Evolutionary conservation across 2,888 invertebrate species (phyloP).

Genomic region (Synergus gifuensis): DNA sequence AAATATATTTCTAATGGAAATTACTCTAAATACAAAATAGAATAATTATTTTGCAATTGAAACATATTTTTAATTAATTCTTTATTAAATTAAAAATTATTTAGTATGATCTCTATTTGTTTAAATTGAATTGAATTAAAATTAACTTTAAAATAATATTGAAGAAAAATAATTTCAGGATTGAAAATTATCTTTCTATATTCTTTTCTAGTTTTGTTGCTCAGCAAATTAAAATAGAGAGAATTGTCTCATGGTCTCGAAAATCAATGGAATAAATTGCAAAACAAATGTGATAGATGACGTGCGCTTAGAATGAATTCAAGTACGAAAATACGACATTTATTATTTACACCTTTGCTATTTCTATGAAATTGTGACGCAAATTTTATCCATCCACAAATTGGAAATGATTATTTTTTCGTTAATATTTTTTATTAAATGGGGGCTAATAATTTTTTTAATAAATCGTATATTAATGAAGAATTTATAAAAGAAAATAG

Average conservation of each 20-base stretch:
- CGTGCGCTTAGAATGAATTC: background rate
- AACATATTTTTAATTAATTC: no score
- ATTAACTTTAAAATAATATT: background rate
- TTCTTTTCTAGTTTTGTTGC: background rate
- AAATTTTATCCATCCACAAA: background rate
- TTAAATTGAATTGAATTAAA: background rate
- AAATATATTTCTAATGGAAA: slow-evolving; percentile 7
- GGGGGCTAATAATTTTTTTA: background rate
- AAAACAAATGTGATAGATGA: slow-evolving; percentile 29
- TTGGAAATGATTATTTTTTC: background rate
- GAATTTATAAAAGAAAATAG: background rate
- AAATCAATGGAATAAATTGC: slow-evolving; percentile 31
- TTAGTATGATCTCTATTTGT: no score
- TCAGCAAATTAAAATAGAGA: slow-evolving; percentile 16
- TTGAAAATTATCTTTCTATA: slow-evolving; percentile 4
- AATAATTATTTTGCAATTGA: no score
- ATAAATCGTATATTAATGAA: no score
- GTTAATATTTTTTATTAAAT: background rate
- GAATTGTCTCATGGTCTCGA: background rate
- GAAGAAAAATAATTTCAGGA: background rate
- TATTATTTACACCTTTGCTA: slow-evolving; percentile 14
- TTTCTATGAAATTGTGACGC: background rate
- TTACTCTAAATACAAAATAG: background rate
- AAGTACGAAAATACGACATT: slow-evolving; percentile 15
- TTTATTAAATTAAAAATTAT: no score